These are phyloP conservation scores for Uropsilus gracilis DNA, from an alignment of 2,113 vertebrate species.

Conservation along the genomic window DNA sequence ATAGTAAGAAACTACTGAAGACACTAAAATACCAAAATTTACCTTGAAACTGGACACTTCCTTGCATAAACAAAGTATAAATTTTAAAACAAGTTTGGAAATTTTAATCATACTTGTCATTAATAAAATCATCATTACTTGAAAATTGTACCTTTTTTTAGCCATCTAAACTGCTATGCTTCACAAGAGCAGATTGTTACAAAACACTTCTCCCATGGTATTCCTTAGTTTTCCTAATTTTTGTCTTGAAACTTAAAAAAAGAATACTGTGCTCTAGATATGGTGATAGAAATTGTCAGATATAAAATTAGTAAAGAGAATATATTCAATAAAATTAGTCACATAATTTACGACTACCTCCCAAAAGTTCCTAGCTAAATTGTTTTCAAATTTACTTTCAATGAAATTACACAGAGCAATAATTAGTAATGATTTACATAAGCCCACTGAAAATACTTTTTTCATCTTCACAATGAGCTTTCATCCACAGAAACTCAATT, in stretches of 20 bases:
- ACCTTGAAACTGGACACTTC: conserved; percentile 4
- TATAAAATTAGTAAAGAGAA: conserved; percentile 12
- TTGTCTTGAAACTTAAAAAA: conserved; percentile 14
- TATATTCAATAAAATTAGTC: background rate
- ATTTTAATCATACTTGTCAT: background rate
- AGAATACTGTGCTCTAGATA: background rate
- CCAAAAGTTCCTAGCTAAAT: background rate
- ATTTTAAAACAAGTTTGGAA: conserved; percentile 8
- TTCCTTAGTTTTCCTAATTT: background rate
- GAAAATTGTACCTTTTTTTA: conserved; percentile 28
- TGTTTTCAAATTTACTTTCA: conserved; percentile 37
- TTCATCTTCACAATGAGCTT: conserved; percentile 10
- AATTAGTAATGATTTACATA: background rate
- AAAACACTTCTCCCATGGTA: background rate
- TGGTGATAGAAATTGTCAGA: conserved; percentile 14
- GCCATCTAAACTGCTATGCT: background rate
- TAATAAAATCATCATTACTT: background rate
- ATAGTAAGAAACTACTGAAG: background rate
- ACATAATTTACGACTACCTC: background rate
- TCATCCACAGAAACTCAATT: conserved; percentile 22
- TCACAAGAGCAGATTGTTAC: background rate
- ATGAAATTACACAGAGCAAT: conserved; percentile 21
- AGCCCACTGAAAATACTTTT: conserved; percentile 21
- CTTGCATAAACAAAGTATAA: conserved; percentile 23
- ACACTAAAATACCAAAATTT: conserved; percentile 22